A percentile compares a stretch with the other conserved stretches of the same genome.
phyloP scores from a whole-genome alignment of 2,888 invertebrate species.

The Drosophila borborema region DNA sequence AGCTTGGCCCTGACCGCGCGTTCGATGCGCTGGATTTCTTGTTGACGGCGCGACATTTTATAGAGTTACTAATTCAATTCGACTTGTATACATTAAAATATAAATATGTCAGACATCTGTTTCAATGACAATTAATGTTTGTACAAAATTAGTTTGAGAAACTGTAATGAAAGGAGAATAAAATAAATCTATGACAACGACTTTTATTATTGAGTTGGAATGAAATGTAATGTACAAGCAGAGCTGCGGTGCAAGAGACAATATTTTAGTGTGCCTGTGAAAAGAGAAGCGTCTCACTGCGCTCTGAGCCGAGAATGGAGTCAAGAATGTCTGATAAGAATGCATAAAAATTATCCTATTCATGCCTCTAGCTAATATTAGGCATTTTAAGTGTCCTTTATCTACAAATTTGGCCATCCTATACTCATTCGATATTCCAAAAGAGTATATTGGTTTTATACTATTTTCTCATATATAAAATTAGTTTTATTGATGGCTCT shows the following conservation, averaged over 20 bases:
- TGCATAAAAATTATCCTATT: neutral
- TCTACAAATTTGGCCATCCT: too few relatives aligned
- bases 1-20: slow-evolving; percentile 56
- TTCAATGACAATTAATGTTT: neutral
- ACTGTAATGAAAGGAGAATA: neutral
- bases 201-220: neutral
- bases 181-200: neutral
- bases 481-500: too few relatives aligned
- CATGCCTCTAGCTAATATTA: too few relatives aligned
- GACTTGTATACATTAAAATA: slow-evolving; percentile 7
- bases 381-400: too few relatives aligned
- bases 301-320: too few relatives aligned
- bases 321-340: neutral
- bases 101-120: slow-evolving; percentile 3
- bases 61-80: neutral
- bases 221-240: neutral
- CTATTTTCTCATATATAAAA: too few relatives aligned
- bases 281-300: neutral
- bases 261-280: neutral
- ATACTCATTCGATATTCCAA: too few relatives aligned
- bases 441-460: too few relatives aligned
- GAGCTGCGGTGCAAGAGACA: neutral
- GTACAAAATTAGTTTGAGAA: neutral
- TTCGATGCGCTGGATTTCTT: slow-evolving; percentile 57
- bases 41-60: slow-evolving; percentile 42